Base-by-base conservation (phyloP, 2,113 vertebrate genomes). In the Rana temporaria region DNA sequence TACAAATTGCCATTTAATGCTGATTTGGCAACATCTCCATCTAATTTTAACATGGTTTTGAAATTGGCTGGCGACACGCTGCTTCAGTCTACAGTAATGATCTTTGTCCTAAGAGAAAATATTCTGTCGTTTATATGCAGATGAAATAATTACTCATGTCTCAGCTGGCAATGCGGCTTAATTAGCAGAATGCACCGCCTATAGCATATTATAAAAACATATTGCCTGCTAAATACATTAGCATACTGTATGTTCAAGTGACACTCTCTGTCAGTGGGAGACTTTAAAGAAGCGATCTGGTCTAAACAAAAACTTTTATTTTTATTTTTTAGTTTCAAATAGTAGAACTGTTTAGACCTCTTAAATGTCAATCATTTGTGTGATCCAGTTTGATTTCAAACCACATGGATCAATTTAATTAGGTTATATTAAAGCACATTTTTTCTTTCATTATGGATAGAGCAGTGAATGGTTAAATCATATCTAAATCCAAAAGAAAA, bases 121-220 rank as follows among this genome's bases (percentile, higher is more conserved):
- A 81, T 34, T 81, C 79, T 56, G 79, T 48, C 42, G 32, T 73
- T 81, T 81, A 56, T 22, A 81, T 81, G 79, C 79, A 81, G 68
- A 81, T 81, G 68, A 81, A 53, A 81, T 73, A 73, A 81, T 73
- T 60, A 63, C 53, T 81, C 57, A 34, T 66, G 57, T 73, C 79
- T 81, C 68, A 81, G 59, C 67, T 73, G 79, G 69, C 38, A 26
- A 48, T 55, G 19, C 2, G 24, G 79, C 38, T 63, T 68, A 55
- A 81, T 81, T 81, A 73, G 69, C 48, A 16, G 60, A 73, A 65
- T 22, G 17, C 19, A 32, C 66, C 26, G 78, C 67, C 38, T 80
- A 59, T 38, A 70, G 20, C 66, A 70, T 70, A 70, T 70, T 80
- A 70, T 26, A 48, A 70, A 67, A 67, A 26, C 76, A 67, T 78